Evolutionary conservation across 23 tunicate species (phyloP), one percentile per base, ranked within the genome.

Genomic region (Ciona savignyi): DNA sequence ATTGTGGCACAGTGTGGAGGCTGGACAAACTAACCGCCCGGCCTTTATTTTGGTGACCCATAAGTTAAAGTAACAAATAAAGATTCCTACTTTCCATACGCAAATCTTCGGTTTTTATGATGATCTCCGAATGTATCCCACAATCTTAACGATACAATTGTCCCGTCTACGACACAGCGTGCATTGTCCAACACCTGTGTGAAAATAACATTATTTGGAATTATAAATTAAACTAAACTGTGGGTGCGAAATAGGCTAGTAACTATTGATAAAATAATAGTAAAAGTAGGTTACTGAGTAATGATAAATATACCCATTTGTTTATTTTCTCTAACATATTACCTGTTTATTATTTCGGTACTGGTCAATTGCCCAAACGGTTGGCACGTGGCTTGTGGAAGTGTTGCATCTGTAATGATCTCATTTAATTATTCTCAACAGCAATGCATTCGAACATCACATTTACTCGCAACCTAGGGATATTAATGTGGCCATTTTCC

Each of bases 61-160:
- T 42, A 9, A 6, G 56, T 42, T 42, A 42, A 9, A 42, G 15
- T 6, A 6, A 42, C 56, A 42, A 42, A 42, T 42, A 6, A 42
- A 42, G 20, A 77, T 21, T 24, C 89, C 70, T 70, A 84, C 89
- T 84, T 82, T 77, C 96, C 96, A 77, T 73, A 82, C 4, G 96
- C 94, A 73, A 86, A 93, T 51, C 74, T 74, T 66, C 98, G 64
- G 72, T 93, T 78, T 35, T 89, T 82, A 60, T 86, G 87, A 73
- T 93, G 98, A 48, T 89, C 98, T 9, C 98, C 98, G 76, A 93
- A 93, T 32, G 98, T 93, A 69, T 93, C 98, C 98, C 98, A 93
- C n/a, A 93, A 60, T 30, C 98, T 61, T 32, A 86, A 65, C 0
- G 95, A 86, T 6, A 93, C 98, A 3, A 30, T n/a, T 0, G 76